Conservation (phyloP, 1,140 invertebrate genomes). For the Hyles vespertilio region DNA sequence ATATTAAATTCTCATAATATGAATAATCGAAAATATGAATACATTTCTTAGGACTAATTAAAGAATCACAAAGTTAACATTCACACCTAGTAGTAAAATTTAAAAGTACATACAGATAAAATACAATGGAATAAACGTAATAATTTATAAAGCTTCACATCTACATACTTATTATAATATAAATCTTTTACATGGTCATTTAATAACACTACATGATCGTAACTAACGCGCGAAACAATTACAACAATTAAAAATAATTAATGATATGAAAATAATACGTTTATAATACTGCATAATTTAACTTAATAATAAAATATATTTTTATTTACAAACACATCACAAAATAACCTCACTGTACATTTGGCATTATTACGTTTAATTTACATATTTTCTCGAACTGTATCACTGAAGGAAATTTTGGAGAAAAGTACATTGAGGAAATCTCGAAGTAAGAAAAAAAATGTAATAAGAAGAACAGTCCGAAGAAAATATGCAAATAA, state of each 20-base stretch:
- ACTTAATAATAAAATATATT: slow-evolving; percentile 5
- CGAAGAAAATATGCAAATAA: no score
- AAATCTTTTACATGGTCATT: slow-evolving; percentile 17
- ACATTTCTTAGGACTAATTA: slow-evolving; percentile 67
- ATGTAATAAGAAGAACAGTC: no score
- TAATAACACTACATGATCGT: slow-evolving; percentile 1
- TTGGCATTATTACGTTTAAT: slow-evolving; percentile 8
- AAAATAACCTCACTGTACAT: slow-evolving; percentile 6
- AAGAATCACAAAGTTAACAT: slow-evolving; percentile 63
- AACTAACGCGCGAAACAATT: neutral
- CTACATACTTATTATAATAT: slow-evolving; percentile 4
- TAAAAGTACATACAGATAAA: slow-evolving; percentile 23
- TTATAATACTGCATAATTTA: neutral
- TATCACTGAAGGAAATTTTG: no score
- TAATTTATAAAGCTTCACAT: slow-evolving; percentile 11
- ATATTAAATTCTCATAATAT: slow-evolving; percentile 62
- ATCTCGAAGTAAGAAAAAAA: no score
- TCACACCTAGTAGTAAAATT: slow-evolving; percentile 31
- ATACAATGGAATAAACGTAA: neutral
- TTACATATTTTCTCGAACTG: neutral
- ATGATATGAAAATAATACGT: slow-evolving; percentile 8
- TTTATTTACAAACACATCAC: slow-evolving; percentile 4
- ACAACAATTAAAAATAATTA: slow-evolving; percentile 7
- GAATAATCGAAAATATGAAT: slow-evolving; percentile 72
- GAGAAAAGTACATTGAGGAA: no score